Conservation (phyloP, 2,888 invertebrate species). For the Julus scanicus region DNA sequence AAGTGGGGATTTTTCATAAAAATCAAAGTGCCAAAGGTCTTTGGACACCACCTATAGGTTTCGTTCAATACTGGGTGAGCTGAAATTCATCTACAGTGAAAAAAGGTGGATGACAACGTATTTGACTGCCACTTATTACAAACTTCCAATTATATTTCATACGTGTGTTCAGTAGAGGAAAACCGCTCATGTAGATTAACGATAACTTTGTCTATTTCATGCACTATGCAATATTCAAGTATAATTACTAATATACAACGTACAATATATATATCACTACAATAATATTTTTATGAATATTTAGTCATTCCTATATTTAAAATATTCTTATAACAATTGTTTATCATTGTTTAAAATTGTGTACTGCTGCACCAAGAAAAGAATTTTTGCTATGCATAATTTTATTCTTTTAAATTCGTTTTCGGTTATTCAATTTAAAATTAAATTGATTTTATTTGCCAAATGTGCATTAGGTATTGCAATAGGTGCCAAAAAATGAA, state of each 20-base stretch:
- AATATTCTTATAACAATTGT: not conserved
- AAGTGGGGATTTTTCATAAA: not conserved
- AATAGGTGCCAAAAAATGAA: too few species aligned
- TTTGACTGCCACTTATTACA: not conserved
- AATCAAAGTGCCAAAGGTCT: not conserved
- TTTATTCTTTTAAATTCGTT: too few species aligned
- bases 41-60: not conserved
- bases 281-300: constrained; percentile 10
- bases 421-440: too few species aligned
- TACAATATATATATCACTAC: not conserved
- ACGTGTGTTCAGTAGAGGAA: not conserved
- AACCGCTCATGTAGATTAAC: not conserved
- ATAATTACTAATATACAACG: not conserved
- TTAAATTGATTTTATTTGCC: too few species aligned
- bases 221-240: not conserved
- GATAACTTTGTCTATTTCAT: not conserved
- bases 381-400: too few species aligned
- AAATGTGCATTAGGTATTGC: too few species aligned
- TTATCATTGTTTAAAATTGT: not conserved
- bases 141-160: not conserved
- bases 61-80: not conserved
- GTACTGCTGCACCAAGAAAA: not conserved
- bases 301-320: not conserved
- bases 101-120: not conserved
- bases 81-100: not conserved